Evolutionary conservation across 2,113 vertebrate species (phyloP).

Genomic region (Arothron firmamentum): DNA sequence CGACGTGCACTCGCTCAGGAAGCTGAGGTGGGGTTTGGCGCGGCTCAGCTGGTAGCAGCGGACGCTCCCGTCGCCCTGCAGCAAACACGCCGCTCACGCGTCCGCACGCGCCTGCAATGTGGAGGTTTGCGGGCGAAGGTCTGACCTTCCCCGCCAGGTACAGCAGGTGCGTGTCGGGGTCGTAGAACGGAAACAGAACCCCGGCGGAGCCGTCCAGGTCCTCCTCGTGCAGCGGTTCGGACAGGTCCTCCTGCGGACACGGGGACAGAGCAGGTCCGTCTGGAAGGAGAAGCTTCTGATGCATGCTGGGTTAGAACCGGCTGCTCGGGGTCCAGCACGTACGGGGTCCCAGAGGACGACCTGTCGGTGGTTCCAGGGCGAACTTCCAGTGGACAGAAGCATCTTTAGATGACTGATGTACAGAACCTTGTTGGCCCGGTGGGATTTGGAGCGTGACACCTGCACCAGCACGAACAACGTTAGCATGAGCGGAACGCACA

Average conservation of each 20-base stretch:
- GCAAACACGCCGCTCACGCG: slow-evolving; percentile 2
- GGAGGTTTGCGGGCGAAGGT: neutral
- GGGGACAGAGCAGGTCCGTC: neutral
- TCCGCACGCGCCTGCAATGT: neutral
- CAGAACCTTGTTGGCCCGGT: slow-evolving; percentile 83
- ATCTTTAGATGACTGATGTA: slow-evolving; percentile 83
- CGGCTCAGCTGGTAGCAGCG: slow-evolving; percentile 85
- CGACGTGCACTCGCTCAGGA: slow-evolving; percentile 85
- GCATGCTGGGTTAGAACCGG: neutral
- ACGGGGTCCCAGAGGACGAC: slow-evolving; percentile 90
- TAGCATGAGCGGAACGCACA: neutral
- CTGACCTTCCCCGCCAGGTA: slow-evolving; percentile 91
- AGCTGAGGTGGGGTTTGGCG: slow-evolving; percentile 85
- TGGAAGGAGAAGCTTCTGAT: neutral
- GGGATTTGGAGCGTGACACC: slow-evolving; percentile 79
- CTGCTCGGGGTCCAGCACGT: neutral
- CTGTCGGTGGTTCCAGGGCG: slow-evolving; percentile 91
- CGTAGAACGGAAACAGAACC: slow-evolving; percentile 90
- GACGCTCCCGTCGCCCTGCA: slow-evolving; percentile 91
- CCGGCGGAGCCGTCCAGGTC: slow-evolving; percentile 88
- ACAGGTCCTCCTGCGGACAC: slow-evolving; percentile 82
- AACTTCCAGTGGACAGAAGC: slow-evolving; percentile 87
- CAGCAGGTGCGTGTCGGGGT: slow-evolving; percentile 86
- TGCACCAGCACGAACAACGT: slow-evolving; percentile 35
- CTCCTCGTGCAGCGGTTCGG: slow-evolving; percentile 84